phyloP scores from a whole-genome alignment of 2,888 invertebrate species.

The Ernsta delagoae region DNA sequence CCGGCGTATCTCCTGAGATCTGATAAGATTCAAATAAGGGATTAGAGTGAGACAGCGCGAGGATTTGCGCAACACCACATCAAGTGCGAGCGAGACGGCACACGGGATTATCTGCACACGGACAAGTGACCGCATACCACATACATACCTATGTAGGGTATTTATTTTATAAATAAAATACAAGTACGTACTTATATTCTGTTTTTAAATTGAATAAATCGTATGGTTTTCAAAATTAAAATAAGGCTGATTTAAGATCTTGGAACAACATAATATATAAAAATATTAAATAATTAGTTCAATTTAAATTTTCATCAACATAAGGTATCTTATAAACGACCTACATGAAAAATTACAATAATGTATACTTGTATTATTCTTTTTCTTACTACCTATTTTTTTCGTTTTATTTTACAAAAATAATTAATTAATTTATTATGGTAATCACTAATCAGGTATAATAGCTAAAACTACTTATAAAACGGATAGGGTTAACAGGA shows the following conservation, averaged over 20 bases:
- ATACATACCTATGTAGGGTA: slow-evolving; percentile 52
- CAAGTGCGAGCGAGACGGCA: slow-evolving; percentile 65
- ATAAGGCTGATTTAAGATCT: background rate
- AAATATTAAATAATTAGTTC: no score
- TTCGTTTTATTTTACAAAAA: no score
- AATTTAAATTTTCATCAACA: no score
- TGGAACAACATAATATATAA: no score
- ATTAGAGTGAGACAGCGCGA: slow-evolving; percentile 77
- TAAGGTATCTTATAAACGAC: no score
- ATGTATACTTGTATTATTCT: no score
- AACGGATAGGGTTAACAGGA: background rate
- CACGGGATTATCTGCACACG: slow-evolving; percentile 79
- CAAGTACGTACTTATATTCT: background rate
- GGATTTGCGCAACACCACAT: slow-evolving; percentile 72
- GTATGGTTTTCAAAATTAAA: background rate
- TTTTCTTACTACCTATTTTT: no score
- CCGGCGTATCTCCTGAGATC: slow-evolving; percentile 82
- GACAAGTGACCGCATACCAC: slow-evolving; percentile 65
- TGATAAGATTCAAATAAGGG: slow-evolving; percentile 86
- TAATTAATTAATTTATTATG: no score
- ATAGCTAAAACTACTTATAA: no score
- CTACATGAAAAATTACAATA: no score
- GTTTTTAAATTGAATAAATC: background rate
- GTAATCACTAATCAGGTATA: no score
- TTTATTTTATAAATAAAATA: slow-evolving; percentile 35